Evolutionary conservation across 2,888 invertebrate species (phyloP), one percentile per base, ranked within the genome.

Genomic region (Drosophila rubida): DNA sequence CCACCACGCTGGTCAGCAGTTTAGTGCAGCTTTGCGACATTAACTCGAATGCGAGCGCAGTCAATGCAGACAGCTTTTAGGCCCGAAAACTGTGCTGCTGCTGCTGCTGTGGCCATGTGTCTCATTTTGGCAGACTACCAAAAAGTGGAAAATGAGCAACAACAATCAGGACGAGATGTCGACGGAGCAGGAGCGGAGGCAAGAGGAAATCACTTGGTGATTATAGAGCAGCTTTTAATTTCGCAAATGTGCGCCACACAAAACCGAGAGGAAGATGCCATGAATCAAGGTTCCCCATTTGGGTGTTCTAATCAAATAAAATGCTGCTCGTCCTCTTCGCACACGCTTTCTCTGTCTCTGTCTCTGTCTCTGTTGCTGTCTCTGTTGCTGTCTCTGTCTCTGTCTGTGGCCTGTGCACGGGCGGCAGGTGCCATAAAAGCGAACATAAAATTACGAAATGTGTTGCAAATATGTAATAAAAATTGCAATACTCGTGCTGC

Each of bases 141-240:
- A 82, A 49, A 74, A 64, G 14, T 41, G 14, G 19, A 39, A 60
- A 53, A 60, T 54, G 27, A 6, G 16, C 44, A 45, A 27, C 45
- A 25, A 23, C 51, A 48, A 39, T 42, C 23, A 37, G 4, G 37
- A 37, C 23, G 11, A 7, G 14, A 50, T 0, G 2, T 13, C 2
- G 4, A 23, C 6, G 14, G 11, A 9, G 19, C 2, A 2, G 19
- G 9, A 9, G 9, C 13, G 25, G n/a, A 35, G 41, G 45, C 50
- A 51, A 69, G 65, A 44, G 48, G 54, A 70, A 79, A 85, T 79
- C 68, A 69, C 68, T 79, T 81, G 82, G 45, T 79, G 71, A 81
- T 81, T 82, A 85, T 85, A 37, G 13, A 58, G 80, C 69, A 44
- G 77, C 74, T 82, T 82, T 82, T 86, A 86, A 82, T 82, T 86